A percentile compares a stretch with the other conserved stretches of the same genome.
phyloP scores from a whole-genome alignment of 2,113 vertebrate species.

The Sinocyclocheilus anophthalmus region DNA sequence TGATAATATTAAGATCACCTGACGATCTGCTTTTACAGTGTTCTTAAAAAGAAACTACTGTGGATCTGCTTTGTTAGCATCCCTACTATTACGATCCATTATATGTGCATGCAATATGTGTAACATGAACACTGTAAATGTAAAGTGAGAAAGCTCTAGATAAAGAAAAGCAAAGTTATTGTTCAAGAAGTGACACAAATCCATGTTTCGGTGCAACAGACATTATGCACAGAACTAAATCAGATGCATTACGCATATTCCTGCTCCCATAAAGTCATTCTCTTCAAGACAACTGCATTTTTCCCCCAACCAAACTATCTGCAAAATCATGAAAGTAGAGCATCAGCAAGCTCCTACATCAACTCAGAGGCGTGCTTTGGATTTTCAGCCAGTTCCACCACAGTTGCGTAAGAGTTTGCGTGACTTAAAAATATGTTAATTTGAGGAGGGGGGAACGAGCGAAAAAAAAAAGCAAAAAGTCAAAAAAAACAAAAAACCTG shows the following conservation, averaged over 20 bases:
- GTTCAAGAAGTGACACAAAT: not conserved
- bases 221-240: not conserved
- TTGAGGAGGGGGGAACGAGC: conserved; percentile 59
- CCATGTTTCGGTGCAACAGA: not conserved
- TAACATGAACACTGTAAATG: not conserved
- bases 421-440: conserved; percentile 77
- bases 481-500: conserved; percentile 32
- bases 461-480: not conserved
- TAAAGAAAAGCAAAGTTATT: not conserved
- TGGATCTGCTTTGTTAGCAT: not conserved
- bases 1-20: not conserved
- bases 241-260: not conserved
- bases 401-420: conserved; percentile 64
- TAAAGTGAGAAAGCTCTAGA: not conserved
- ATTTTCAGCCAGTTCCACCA: conserved; percentile 40
- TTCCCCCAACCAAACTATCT: not conserved
- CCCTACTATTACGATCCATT: not conserved
- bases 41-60: not conserved
- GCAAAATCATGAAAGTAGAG: not conserved
- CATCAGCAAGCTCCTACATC: not conserved
- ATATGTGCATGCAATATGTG: not conserved
- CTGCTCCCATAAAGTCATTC: not conserved
- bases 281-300: not conserved
- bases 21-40: not conserved
- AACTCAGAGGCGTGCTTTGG: conserved; percentile 4